Percentiles rank a stretch among this genome's conserved stretches.
Conservation (phyloP, 2,797 vertebrate genomes). For the Setipinna tenuifilis region DNA sequence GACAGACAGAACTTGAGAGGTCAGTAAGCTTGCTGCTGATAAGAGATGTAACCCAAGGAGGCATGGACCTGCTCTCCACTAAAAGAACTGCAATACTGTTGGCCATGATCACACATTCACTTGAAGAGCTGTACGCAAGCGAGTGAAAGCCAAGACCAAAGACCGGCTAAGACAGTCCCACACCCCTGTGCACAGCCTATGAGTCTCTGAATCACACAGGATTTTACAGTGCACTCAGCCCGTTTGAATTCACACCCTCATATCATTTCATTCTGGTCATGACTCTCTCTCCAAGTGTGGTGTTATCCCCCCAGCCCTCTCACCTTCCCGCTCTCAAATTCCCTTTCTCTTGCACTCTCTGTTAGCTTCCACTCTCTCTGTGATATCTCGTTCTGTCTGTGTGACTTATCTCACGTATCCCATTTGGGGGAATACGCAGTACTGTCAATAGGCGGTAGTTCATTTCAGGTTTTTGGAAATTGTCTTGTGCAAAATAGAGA, state of each 20-base stretch:
- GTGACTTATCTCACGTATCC: not conserved
- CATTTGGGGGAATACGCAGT: not conserved
- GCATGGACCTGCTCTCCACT: no score
- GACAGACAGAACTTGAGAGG: not conserved
- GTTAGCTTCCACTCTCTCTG: not conserved
- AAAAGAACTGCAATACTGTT: not conserved
- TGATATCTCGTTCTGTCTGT: not conserved
- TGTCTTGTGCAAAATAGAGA: conserved; percentile 26
- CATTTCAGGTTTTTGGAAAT: conserved; percentile 25
- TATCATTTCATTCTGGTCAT: not conserved
- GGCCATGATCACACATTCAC: conserved; percentile 22
- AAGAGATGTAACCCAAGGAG: not conserved
- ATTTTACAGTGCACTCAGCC: not conserved
- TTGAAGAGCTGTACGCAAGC: conserved; percentile 34
- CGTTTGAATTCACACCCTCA: not conserved
- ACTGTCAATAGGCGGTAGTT: not conserved
- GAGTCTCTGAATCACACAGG: not conserved
- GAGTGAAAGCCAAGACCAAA: not conserved
- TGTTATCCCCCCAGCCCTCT: not conserved
- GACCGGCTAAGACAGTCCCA: not conserved
- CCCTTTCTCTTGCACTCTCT: not conserved
- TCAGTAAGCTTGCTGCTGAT: not conserved
- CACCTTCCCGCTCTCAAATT: not conserved
- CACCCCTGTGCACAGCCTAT: not conserved
- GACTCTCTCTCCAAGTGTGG: not conserved